phyloP scores from a whole-genome alignment of 2,113 vertebrate species.

The Gila orcuttii region DNA sequence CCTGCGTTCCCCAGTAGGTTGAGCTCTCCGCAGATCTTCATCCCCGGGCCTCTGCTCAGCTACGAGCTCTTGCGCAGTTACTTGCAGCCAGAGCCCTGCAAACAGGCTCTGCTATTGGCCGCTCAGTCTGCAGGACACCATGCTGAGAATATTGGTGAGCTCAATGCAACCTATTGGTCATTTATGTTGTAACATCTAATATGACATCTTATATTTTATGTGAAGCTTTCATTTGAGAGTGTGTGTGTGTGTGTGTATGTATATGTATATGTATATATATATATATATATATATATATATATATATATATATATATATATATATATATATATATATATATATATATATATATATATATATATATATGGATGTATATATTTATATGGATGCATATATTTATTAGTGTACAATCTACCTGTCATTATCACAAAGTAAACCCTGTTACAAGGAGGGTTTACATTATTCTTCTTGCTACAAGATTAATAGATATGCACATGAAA shows the following conservation, averaged over 20 bases:
- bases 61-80: constrained; percentile 79
- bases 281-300: too few species aligned
- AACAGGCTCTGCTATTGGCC: constrained; percentile 76
- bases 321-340: too few species aligned
- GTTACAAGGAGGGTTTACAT: background rate
- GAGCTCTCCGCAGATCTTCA: constrained; percentile 72
- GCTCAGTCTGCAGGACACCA: constrained; percentile 68
- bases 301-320: too few species aligned
- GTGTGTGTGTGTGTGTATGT: too few species aligned
- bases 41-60: constrained; percentile 78
- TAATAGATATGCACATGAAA: background rate
- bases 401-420: too few species aligned
- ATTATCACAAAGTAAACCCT: too few species aligned
- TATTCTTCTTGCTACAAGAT: background rate
- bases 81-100: constrained; percentile 78
- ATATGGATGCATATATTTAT: too few species aligned
- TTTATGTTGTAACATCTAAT: background rate
- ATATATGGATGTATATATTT: too few species aligned
- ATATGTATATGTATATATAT: too few species aligned
- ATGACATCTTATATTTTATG: background rate
- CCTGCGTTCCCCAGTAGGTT: constrained; percentile 73
- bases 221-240: too few species aligned
- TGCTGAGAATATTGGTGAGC: constrained; percentile 73
- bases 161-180: background rate
- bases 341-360: too few species aligned